Percentiles rank a stretch among this genome's conserved stretches.
Evolutionary conservation across 2,113 vertebrate species (phyloP).

Genomic region (Salvelinus namaycush): DNA sequence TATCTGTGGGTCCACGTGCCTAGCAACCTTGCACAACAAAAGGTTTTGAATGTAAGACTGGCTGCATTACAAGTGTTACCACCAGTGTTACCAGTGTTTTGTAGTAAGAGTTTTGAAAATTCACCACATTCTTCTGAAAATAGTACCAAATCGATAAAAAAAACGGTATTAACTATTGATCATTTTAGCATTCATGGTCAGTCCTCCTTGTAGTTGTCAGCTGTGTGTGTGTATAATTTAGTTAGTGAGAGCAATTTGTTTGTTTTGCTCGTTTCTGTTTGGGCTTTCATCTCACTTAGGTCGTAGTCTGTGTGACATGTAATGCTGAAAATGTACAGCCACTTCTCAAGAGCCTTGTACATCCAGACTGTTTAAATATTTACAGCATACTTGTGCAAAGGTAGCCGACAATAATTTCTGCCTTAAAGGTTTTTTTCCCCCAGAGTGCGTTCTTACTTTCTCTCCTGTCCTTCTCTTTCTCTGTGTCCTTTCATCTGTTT

Average conservation of each 20-base stretch:
- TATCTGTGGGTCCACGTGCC: too few species aligned
- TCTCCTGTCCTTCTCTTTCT: background rate
- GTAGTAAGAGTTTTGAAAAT: too few species aligned
- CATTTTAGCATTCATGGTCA: too few species aligned
- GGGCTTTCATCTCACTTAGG: background rate
- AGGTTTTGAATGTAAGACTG: too few species aligned
- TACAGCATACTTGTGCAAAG: background rate
- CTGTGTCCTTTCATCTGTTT: background rate
- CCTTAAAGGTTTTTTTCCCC: background rate
- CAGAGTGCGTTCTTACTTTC: background rate
- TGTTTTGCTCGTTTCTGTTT: background rate
- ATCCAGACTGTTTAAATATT: slow-evolving; percentile 18
- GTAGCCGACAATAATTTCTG: background rate
- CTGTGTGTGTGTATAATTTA: background rate
- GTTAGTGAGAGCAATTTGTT: background rate
- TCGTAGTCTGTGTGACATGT: slow-evolving; percentile 9
- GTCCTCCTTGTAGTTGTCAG: too few species aligned
- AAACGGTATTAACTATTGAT: too few species aligned
- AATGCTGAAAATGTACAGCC: background rate
- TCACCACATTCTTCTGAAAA: too few species aligned
- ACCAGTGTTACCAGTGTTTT: too few species aligned
- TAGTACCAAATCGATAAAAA: too few species aligned
- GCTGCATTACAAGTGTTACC: too few species aligned
- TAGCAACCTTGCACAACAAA: too few species aligned
- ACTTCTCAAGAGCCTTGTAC: background rate